Evolutionary conservation across 2,113 vertebrate genomes (phyloP).

Genomic region (Heterochromis multidens): DNA sequence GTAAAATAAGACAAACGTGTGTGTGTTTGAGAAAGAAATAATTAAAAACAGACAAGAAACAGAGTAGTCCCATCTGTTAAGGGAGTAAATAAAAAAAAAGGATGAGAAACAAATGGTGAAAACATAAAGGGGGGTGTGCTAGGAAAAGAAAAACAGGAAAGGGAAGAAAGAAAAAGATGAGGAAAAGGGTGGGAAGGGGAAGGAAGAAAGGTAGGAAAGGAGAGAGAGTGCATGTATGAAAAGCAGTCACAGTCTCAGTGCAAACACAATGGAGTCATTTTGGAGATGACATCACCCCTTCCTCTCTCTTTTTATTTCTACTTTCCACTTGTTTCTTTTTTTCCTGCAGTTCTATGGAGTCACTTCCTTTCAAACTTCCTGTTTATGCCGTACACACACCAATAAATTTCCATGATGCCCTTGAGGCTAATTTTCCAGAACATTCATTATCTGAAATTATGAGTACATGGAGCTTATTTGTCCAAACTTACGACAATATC

Average conservation of each 20-base stretch:
- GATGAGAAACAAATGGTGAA: not conserved
- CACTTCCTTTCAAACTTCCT: slow-evolving; percentile 1
- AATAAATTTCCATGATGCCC: not conserved
- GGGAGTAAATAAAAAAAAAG: not conserved
- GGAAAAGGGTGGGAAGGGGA: not conserved
- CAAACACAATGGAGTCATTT: slow-evolving; percentile 27
- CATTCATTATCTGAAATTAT: not conserved
- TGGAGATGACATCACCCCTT: slow-evolving; percentile 23
- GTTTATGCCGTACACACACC: not conserved
- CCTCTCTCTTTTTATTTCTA: not conserved
- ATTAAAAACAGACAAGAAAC: not conserved
- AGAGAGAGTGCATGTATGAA: not conserved
- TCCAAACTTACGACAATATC: not conserved
- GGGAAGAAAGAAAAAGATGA: not conserved
- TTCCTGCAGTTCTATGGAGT: not conserved
- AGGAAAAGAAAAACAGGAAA: not conserved
- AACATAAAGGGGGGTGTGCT: not conserved
- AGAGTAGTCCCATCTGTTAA: not conserved
- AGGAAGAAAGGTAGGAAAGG: not conserved
- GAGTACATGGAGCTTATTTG: not conserved
- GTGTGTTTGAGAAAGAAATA: not conserved
- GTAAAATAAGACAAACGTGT: not conserved
- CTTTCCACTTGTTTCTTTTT: slow-evolving; percentile 1
- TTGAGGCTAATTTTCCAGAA: not conserved
- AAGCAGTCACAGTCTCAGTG: not conserved